Base-by-base conservation (phyloP, 1,140 invertebrate genomes). In the Lepidotrigona ventralis region DNA sequence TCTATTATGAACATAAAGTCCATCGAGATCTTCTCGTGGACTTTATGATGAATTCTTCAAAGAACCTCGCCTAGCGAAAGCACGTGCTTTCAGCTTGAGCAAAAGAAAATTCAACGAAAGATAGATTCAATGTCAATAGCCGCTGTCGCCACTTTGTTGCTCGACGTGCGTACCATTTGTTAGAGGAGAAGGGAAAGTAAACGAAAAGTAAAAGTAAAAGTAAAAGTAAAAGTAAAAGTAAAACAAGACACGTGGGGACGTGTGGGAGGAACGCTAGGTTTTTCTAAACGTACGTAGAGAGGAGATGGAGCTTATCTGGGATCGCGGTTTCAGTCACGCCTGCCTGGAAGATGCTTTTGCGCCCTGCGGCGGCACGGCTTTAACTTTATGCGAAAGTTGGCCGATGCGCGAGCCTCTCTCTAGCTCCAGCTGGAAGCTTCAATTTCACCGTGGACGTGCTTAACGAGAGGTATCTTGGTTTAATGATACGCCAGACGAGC, bases 401-500 rank as follows among this genome's bases (percentile, higher is more conserved):
- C 21, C 74, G 66, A 66, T 46, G 39, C 21, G 54, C 64, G 23
- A 58, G 53, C 73, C 33, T 33, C 72, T 33, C 26, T 33, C 26
- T 39, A 63, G 29, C 64, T 64, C 60, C 79, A 78, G 60, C 80
- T 82, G 54, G 54, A 82, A 77, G 74, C 81, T 83, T 83, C 81
- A 83, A 70, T 78, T 83, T 83, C 75, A 78, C 23, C 75, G 66
- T 83, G 81, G 81, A 83, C 75, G 74, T 70, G 74, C 81, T 83
- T 83, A 83, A 83, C 81, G 81, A 78, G 81, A 83, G 81, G 81
- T 83, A 83, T 78, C 81, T 83, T 70, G 74, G 75, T 83, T 83
- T 83, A 83, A 78, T 83, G 75, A 83, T 83, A 83, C 54, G 66
- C 74, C 76, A 78, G 76, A 78, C 76, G 76, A 68, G 63, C 76